Evolutionary conservation across 2,113 vertebrate genomes (phyloP).

Genomic region (Barnardius zonarius): DNA sequence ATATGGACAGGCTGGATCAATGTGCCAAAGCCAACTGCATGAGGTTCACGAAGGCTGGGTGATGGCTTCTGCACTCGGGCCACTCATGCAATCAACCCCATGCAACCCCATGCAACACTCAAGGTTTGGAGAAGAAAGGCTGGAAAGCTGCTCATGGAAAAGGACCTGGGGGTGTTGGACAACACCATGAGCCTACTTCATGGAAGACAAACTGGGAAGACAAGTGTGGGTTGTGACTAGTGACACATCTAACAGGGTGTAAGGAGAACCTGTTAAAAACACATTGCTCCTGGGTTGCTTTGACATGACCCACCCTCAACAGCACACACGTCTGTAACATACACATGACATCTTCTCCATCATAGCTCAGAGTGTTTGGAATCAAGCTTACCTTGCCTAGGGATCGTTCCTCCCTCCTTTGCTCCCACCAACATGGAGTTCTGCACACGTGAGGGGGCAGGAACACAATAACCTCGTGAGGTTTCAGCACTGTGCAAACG

Average conservation of each 20-base stretch:
- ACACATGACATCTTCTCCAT: not conserved
- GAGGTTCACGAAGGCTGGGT: rapidly evolving
- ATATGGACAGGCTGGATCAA: not conserved
- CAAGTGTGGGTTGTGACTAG: not conserved
- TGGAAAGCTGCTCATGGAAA: not conserved
- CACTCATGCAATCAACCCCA: not conserved
- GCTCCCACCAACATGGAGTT: not conserved
- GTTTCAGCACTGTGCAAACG: not conserved
- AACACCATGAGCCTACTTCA: not conserved
- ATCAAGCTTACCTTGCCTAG: not conserved
- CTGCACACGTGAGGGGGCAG: not conserved
- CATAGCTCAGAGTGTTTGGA: not conserved
- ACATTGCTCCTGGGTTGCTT: not conserved
- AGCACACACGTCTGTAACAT: not conserved
- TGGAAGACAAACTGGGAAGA: not conserved
- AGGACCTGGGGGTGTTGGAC: no score
- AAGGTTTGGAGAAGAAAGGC: not conserved
- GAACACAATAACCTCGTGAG: not conserved
- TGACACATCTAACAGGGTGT: not conserved
- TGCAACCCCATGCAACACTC: rapidly evolving
- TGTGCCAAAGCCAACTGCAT: rapidly evolving
- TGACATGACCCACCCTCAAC: not conserved
- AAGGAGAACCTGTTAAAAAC: not conserved
- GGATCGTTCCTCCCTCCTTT: not conserved
- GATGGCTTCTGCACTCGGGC: rapidly evolving